These are phyloP conservation scores for Bolborhynchus lineola DNA, from an alignment of 2,113 vertebrate genomes.

Conservation along the genomic window DNA sequence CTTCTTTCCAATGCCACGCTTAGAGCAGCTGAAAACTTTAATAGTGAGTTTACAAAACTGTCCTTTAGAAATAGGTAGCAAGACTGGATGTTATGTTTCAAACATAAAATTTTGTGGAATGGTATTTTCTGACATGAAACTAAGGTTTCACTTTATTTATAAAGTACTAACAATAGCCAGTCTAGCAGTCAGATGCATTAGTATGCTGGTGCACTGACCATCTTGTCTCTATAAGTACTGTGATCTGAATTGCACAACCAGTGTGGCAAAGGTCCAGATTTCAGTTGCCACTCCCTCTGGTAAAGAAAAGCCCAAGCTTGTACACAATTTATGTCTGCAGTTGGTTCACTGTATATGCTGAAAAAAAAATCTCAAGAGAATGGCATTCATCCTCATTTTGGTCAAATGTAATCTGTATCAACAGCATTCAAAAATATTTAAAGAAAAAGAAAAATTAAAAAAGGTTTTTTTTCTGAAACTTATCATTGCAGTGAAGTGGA, in stretches of 20 bases:
- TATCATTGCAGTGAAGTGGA: neutral
- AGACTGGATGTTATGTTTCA: neutral
- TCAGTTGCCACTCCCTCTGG: conserved; percentile 52
- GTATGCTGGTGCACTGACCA: conserved; percentile 59
- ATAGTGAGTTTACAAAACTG: neutral
- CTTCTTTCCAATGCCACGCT: neutral
- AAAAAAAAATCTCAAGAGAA: conserved; percentile 3
- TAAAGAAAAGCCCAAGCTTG: neutral
- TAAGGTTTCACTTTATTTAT: conserved; percentile 25
- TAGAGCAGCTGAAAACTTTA: neutral
- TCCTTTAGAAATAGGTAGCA: neutral
- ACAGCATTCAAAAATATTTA: neutral
- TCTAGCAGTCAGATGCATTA: conserved; percentile 35
- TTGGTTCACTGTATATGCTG: neutral
- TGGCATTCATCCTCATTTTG: neutral
- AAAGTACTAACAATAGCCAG: conserved; percentile 33
- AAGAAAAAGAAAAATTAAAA: neutral
- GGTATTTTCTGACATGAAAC: neutral
- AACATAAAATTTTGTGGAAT: accelerated
- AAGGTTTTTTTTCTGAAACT: neutral
- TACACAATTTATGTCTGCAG: conserved; percentile 22
- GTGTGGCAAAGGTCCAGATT: conserved; percentile 56
- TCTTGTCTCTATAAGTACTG: conserved; percentile 60
- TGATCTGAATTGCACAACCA: conserved; percentile 69
- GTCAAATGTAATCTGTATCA: neutral